phyloP scores from a whole-genome alignment of 2,113 vertebrate species.

The Rhagologus leucostigma region DNA sequence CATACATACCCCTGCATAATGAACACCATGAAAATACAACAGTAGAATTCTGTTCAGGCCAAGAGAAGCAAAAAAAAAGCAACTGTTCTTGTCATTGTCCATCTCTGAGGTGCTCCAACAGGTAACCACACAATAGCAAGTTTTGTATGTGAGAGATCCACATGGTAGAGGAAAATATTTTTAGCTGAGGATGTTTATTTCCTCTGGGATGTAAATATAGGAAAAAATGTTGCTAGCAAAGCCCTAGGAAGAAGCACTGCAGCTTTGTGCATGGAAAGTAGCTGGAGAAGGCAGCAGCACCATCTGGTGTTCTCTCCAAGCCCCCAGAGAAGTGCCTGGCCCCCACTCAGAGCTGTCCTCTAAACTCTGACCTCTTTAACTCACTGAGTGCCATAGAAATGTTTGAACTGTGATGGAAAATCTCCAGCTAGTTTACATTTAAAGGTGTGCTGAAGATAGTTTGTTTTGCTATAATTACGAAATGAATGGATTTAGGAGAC shows the following conservation, averaged over 20 bases:
- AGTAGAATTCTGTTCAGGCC: neutral
- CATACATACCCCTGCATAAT: neutral
- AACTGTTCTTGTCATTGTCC: neutral
- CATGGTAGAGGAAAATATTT: neutral
- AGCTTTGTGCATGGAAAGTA: neutral
- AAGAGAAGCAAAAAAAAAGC: neutral
- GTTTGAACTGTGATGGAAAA: neutral
- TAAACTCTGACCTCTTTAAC: neutral
- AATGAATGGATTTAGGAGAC: neutral
- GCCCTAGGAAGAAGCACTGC: neutral
- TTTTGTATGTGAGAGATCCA: neutral
- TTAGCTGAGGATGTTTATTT: conserved; percentile 7
- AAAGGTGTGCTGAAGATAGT: neutral
- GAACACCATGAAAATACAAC: neutral
- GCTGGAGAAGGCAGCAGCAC: conserved; percentile 29
- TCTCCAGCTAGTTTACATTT: neutral
- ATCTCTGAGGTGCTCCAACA: neutral
- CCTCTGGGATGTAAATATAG: neutral
- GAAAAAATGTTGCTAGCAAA: neutral
- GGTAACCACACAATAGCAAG: neutral
- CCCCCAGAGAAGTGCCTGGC: neutral
- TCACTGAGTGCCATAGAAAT: neutral
- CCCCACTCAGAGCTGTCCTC: neutral
- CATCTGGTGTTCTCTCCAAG: conserved; percentile 56
- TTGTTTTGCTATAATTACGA: neutral